Evolutionary conservation across 2,888 invertebrate species (phyloP), one percentile per base, ranked within the genome.

Genomic region (Liopterus haemorrhoidalis): DNA sequence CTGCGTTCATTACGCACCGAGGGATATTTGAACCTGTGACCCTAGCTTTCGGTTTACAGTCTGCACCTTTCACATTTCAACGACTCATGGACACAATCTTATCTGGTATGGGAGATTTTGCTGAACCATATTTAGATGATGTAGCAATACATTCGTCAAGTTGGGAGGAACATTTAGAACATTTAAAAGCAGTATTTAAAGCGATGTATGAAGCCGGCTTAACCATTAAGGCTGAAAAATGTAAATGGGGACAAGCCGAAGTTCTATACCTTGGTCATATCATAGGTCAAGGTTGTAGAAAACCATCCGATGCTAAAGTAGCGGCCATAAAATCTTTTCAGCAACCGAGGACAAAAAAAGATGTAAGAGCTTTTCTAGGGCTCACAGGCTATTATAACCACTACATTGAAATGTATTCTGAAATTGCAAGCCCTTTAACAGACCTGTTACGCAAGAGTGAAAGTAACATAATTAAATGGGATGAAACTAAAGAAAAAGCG

Each of bases 161-260:
- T 5, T 38, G 38, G 38, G 27, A 38, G 5, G 27, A 38, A 16
- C 38, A 27, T 27, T n/a, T 38, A 18, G n/a, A 15, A 25, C 38
- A 38, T 38, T 18, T 38, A 16, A 2, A 19, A 15, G 4, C 9
- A 18, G 27, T 38, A n/a, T 27, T 38, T 16, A 1, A 5, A 2
- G 38, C 38, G 5, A 16, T 38, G 27, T 27, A 38, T 16, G 11
- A 38, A 16, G 38, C 38, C 6, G 19, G 27, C 12, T n/a, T 21
- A 19, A 35, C 21, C 2, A 39, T 28, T 11, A 39, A 39, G 19
- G 39, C 39, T 9, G n/a, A 25, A 28, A 27, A 39, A 39, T 39
- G 39, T 18, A 12, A 37, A 16, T 37, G 37, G 37, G 25, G 24
- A 6, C 2, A 37, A n/a, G 15, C 37, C 3, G 2, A 37, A 37